A percentile compares a stretch with the other conserved stretches of the same genome.
These are phyloP conservation scores for Oxyteleia sp. DNA, from an alignment of 2,888 invertebrate species.

Conservation along the genomic window DNA sequence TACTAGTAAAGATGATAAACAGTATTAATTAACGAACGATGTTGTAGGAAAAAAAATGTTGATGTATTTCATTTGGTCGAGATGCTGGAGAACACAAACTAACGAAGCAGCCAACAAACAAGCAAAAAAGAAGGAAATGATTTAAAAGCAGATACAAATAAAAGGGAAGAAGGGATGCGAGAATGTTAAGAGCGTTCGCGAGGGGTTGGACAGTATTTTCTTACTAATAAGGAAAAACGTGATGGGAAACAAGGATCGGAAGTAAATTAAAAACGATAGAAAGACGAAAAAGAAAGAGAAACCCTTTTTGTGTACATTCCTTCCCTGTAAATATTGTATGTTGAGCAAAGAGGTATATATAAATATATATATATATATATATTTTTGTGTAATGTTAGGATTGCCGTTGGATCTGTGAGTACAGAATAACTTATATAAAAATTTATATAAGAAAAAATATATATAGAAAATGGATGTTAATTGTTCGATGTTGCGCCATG, in stretches of 20 bases:
- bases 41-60: conserved; percentile 35
- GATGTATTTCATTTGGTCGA: conserved; percentile 22
- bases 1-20: conserved; percentile 68
- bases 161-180: conserved; percentile 28
- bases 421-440: conserved; percentile 73
- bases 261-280: conserved; percentile 43
- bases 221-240: conserved; percentile 72
- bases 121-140: conserved; percentile 15
- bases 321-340: conserved; percentile 74
- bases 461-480: conserved; percentile 81
- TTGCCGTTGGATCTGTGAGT: conserved; percentile 73
- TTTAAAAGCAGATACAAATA: conserved; percentile 1
- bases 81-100: conserved; percentile 10
- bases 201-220: conserved; percentile 82
- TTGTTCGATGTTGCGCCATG: conserved; percentile 81
- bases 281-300: conserved; percentile 44
- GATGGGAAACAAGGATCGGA: conserved; percentile 27
- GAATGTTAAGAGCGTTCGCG: conserved; percentile 29
- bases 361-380: conserved; percentile 73
- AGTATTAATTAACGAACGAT: conserved; percentile 73
- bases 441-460: conserved; percentile 73
- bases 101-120: conserved; percentile 24
- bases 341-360: conserved; percentile 73
- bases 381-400: conserved; percentile 80
- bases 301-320: conserved; percentile 73